Evolutionary conservation across 2,797 vertebrate genomes (phyloP).

Genomic region (Pantherophis alleghaniensis): DNA sequence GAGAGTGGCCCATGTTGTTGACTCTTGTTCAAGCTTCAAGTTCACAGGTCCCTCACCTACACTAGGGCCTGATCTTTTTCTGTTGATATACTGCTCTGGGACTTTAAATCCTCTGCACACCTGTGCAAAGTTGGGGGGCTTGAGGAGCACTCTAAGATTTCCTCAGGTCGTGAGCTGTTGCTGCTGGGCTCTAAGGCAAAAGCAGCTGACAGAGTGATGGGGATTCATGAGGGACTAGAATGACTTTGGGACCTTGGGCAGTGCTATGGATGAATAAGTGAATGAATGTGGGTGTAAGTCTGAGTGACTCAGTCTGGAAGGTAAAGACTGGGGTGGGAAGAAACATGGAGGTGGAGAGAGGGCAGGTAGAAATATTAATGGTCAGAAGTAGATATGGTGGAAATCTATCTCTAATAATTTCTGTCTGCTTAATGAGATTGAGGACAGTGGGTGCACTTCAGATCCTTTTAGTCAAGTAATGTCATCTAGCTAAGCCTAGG

Average conservation of each 20-base stretch:
- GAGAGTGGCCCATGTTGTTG: not conserved
- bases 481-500: not conserved
- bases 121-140: not conserved
- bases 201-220: not conserved
- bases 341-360: not conserved
- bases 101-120: not conserved
- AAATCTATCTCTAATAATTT: not conserved
- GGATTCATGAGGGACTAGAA: not conserved
- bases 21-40: not conserved
- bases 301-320: not conserved
- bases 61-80: not conserved
- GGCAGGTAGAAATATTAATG: not conserved
- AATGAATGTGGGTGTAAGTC: not conserved
- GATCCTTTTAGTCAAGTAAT: not conserved
- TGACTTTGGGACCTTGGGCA: not conserved
- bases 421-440: not conserved
- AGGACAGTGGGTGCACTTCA: not conserved
- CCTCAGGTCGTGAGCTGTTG: not conserved
- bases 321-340: not conserved
- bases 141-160: not conserved
- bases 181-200: not conserved
- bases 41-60: not conserved
- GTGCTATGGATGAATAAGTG: not conserved
- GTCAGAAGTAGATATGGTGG: not conserved
- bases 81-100: not conserved